Conservation (phyloP, 2,888 invertebrate genomes). For the Lagria hirta region DNA sequence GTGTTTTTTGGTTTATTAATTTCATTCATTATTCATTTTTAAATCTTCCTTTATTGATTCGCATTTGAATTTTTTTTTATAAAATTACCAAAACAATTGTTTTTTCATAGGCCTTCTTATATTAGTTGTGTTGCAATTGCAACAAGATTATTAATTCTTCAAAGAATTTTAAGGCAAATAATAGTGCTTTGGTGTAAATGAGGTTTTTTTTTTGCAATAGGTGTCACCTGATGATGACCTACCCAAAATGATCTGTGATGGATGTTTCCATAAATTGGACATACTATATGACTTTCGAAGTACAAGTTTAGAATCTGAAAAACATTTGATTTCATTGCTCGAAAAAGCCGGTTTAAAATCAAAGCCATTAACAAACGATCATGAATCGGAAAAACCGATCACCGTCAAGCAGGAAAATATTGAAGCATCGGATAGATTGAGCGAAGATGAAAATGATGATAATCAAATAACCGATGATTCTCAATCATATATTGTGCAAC, state of each 20-base stretch:
- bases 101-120: no score
- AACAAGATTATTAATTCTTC: no score
- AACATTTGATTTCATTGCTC: conserved; percentile 52
- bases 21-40: no score
- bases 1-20: no score
- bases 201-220: conserved; percentile 53
- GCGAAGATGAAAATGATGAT: conserved; percentile 5
- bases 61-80: no score
- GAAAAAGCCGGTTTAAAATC: conserved; percentile 35
- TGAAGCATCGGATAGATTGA: conserved; percentile 14
- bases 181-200: no score
- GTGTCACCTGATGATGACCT: conserved; percentile 66
- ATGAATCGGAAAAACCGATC: conserved; percentile 18
- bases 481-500: conserved; percentile 38
- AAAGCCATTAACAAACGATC: conserved; percentile 9
- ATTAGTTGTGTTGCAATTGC: no score
- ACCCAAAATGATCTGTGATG: conserved; percentile 72
- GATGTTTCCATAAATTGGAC: conserved; percentile 71
- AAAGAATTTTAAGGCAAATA: no score
- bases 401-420: conserved; percentile 21
- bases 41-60: no score
- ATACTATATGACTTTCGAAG: conserved; percentile 73
- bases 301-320: conserved; percentile 67
- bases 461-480: conserved; percentile 5
- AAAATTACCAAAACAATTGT: no score